A percentile compares a stretch with the other conserved stretches of the same genome.
These are phyloP conservation scores for Chloroclystis v-ata DNA, from an alignment of 2,888 invertebrate genomes.

Conservation along the genomic window DNA sequence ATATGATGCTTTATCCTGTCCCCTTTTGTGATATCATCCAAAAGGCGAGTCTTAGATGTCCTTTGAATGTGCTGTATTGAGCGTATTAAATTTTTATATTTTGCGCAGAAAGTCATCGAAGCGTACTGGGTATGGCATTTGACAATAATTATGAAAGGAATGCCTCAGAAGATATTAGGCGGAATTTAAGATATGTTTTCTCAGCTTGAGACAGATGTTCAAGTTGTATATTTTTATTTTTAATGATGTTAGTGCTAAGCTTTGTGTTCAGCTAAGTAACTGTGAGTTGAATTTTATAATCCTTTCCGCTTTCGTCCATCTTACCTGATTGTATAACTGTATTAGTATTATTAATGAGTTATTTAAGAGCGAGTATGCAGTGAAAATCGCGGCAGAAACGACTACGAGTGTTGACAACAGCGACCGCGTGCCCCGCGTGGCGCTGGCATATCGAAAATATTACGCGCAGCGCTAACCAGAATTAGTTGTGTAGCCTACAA, in stretches of 20 bases:
- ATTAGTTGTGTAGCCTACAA: too few relatives aligned
- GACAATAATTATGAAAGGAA: conserved; percentile 70
- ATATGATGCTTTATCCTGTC: conserved; percentile 70
- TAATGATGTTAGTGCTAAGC: conserved; percentile 36
- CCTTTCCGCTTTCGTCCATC: too few relatives aligned
- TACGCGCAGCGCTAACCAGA: too few relatives aligned
- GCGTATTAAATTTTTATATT: conserved; percentile 64
- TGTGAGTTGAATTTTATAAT: too few relatives aligned
- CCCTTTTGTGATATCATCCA: conserved; percentile 52
- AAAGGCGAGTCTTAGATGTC: conserved; percentile 44
- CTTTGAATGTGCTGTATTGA: conserved; percentile 55
- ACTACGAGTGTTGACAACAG: too few relatives aligned
- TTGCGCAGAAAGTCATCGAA: conserved; percentile 58
- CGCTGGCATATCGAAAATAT: too few relatives aligned
- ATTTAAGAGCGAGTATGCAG: too few relatives aligned
- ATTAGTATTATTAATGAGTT: too few relatives aligned
- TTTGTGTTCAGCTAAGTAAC: too few relatives aligned
- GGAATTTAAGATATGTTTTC: conserved; percentile 68
- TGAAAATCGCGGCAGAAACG: too few relatives aligned
- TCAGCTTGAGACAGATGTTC: conserved; percentile 68
- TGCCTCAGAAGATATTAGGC: conserved; percentile 62
- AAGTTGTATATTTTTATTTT: conserved; percentile 37
- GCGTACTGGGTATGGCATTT: conserved; percentile 56
- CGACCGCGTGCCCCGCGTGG: too few relatives aligned
- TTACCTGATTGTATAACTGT: too few relatives aligned